Percentiles rank a stretch among this genome's conserved stretches.
phyloP scores from a whole-genome alignment of 2,888 invertebrate genomes.

The Hemithea aestivaria region DNA sequence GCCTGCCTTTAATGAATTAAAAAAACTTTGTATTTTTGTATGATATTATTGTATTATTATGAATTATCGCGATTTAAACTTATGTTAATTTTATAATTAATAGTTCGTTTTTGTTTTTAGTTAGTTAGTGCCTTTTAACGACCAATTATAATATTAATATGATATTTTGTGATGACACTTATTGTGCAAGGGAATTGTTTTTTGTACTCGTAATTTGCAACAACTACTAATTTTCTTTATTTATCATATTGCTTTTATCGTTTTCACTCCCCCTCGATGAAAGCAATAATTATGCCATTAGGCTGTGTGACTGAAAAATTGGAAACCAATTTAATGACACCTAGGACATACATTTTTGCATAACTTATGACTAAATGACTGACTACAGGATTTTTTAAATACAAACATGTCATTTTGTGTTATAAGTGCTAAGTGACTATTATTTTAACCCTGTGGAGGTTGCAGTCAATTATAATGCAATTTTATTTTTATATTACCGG shows the following conservation, averaged over 20 bases:
- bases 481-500: neutral
- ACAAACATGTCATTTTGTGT: constrained; percentile 22
- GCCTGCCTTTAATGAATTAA: too few species aligned
- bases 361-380: constrained; percentile 19
- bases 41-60: too few species aligned
- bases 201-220: too few species aligned
- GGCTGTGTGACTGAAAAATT: constrained; percentile 5
- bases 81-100: too few species aligned
- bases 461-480: constrained; percentile 6
- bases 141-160: too few species aligned
- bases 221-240: too few species aligned
- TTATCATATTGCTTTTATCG: neutral
- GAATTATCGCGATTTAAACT: too few species aligned
- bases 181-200: too few species aligned
- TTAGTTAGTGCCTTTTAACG: too few species aligned
- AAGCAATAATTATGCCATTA: constrained; percentile 17
- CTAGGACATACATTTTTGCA: constrained; percentile 8
- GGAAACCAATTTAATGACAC: constrained; percentile 2
- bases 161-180: too few species aligned
- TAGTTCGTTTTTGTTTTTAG: too few species aligned
- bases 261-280: constrained; percentile 9
- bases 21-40: too few species aligned
- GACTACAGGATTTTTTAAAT: constrained; percentile 11
- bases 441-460: constrained; percentile 13
- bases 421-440: constrained; percentile 17